These are phyloP conservation scores for Drosophila crucigera DNA, from an alignment of 2,888 invertebrate species.

Conservation along the genomic window DNA sequence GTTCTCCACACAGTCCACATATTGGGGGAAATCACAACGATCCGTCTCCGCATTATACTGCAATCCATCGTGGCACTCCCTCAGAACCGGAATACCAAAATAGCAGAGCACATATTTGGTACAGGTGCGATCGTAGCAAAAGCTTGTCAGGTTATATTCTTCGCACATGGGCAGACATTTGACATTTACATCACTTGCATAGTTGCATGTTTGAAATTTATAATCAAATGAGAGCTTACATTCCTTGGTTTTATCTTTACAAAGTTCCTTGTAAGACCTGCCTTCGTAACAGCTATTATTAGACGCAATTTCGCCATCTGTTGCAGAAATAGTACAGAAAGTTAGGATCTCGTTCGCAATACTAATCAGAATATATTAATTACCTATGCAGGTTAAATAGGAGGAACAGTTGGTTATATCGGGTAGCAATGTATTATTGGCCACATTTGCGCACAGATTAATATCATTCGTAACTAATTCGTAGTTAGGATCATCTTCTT, in stretches of 20 bases:
- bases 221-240: slow-evolving; percentile 51
- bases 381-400: slow-evolving; percentile 66
- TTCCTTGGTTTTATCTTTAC: accelerated
- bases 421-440: slow-evolving; percentile 59
- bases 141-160: slow-evolving; percentile 50
- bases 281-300: slow-evolving; percentile 44
- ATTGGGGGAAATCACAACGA: slow-evolving; percentile 82
- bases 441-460: slow-evolving; percentile 60
- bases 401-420: slow-evolving; percentile 49
- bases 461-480: slow-evolving; percentile 27
- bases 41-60: slow-evolving; percentile 81
- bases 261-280: accelerated
- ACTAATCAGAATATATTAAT: slow-evolving; percentile 2
- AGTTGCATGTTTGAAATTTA: slow-evolving; percentile 34
- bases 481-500: not conserved
- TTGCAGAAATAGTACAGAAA: not conserved
- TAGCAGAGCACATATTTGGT: slow-evolving; percentile 81
- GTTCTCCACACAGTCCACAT: slow-evolving; percentile 82
- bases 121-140: slow-evolving; percentile 81
- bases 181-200: accelerated
- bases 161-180: slow-evolving; percentile 52
- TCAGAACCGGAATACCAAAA: slow-evolving; percentile 67
- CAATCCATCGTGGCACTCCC: slow-evolving; percentile 78
- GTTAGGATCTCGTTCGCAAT: not conserved
- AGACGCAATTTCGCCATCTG: slow-evolving; percentile 1